phyloP scores from a whole-genome alignment of 2,797 vertebrate species.

The Sylvilagus floridanus region DNA sequence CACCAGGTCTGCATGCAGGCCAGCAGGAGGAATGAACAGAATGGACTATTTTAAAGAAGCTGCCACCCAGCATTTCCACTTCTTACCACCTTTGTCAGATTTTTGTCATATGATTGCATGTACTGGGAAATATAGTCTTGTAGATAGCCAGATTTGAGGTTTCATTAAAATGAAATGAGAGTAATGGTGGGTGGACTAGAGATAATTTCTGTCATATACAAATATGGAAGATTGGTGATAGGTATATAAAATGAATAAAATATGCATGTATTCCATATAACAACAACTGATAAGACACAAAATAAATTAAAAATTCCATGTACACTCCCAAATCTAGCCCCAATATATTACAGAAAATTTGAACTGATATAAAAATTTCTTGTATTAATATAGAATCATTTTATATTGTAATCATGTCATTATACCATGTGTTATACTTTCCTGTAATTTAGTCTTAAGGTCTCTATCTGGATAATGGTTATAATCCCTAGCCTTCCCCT shows the following conservation, averaged over 20 bases:
- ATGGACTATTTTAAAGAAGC: not conserved
- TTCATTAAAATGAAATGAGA: not conserved
- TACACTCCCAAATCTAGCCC: not conserved
- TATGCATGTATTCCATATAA: not conserved
- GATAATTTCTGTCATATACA: not conserved
- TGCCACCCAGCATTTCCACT: not conserved
- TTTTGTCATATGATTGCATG: not conserved
- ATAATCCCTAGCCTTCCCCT: not conserved
- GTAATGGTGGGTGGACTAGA: not conserved
- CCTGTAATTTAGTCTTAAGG: not conserved
- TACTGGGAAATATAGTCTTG: not conserved
- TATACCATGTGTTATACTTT: not conserved
- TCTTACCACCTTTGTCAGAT: not conserved
- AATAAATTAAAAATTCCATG: not conserved
- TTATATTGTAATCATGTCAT: not conserved
- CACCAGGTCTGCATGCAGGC: not conserved
- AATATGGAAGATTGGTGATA: not conserved
- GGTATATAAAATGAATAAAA: not conserved
- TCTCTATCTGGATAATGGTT: not conserved
- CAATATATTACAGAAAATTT: not conserved
- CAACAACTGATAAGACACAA: not conserved
- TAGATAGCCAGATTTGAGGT: not conserved
- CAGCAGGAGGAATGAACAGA: not conserved
- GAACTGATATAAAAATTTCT: not conserved
- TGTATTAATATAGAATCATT: not conserved